Conservation (phyloP, 2,797 vertebrate genomes). For the Picus viridis region DNA sequence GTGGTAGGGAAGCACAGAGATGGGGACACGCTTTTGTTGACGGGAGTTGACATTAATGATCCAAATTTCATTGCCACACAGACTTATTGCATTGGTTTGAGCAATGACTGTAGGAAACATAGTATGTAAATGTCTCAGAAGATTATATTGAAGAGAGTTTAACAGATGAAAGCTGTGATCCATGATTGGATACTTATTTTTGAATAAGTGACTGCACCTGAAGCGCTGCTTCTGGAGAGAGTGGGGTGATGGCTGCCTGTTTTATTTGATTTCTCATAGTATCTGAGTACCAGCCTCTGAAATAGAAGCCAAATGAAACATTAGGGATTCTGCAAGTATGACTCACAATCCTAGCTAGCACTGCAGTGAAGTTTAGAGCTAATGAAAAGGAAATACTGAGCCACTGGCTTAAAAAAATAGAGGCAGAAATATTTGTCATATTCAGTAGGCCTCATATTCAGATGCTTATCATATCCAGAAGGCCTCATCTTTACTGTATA, state of each 20-base stretch:
- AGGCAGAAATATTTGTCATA: neutral
- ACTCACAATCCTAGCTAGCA: neutral
- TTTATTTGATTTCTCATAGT: neutral
- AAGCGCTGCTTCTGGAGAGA: neutral
- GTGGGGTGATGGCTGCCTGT: neutral
- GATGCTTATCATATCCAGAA: neutral
- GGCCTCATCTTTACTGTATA: neutral
- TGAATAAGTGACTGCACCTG: neutral
- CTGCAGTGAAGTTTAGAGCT: constrained; percentile 12
- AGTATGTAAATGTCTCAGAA: neutral
- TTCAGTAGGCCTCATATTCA: neutral
- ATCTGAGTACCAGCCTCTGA: neutral
- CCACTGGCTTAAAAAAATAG: neutral
- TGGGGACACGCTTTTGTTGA: neutral
- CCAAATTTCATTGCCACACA: neutral
- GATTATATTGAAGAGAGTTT: neutral
- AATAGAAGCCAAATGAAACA: neutral
- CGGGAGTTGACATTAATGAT: neutral
- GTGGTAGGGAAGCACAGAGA: neutral
- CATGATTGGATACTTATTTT: neutral
- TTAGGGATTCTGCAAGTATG: neutral
- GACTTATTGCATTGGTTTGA: neutral
- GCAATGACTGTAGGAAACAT: neutral
- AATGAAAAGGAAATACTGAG: constrained; percentile 33
- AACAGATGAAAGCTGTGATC: neutral